Base-by-base conservation (phyloP, 2,888 invertebrate species). In the Dendrolimus pini region DNA sequence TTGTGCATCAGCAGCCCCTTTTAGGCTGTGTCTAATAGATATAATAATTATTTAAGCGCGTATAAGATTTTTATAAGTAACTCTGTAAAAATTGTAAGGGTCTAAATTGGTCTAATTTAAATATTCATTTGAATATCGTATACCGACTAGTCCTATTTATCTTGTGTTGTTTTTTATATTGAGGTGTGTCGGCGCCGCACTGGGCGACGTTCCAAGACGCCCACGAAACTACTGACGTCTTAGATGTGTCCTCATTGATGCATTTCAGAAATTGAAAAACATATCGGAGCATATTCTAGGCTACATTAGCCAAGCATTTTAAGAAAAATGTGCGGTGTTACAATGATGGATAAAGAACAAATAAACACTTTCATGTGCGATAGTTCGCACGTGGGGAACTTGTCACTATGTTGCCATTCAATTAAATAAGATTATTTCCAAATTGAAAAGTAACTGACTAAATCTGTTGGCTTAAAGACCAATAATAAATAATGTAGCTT, bases 151-250 rank as follows among this genome's bases (percentile, higher is more conserved):
- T 57, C 54, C 54, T 59, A 57, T 68, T 74, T 73, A 68, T 68
- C 62, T 58, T 58, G 59, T 70, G 72, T 70, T 75, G 74, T 78
- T 78, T 76, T n/a, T 64, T 74, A 72, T 67, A 63, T 61, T 61
- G 73, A 77, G 78, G 77, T 65, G 78, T 77, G 80, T 74, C 72
- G 66, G 65, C 65, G 60, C 59, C 61, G 65, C 65, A 60, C 59
- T 61, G 78, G 83, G 83, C 83, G 61, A 42, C 42, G n/a, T 53
- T 68, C 83, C 83, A 82, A 80, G 47, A 63, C 82, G 66, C 83
- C 82, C 61, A 76, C 75, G 58, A 53, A 30, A 55, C 41, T 55
- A 57, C 56, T 72, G 66, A 65, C 64, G 64, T 58, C 55, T 52
- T 41, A 52, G 52, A 52, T 59, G 30, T 58, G 69, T 63, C 62